Evolutionary conservation across 2,113 vertebrate species (phyloP).

Genomic region (Elanus axillaris): DNA sequence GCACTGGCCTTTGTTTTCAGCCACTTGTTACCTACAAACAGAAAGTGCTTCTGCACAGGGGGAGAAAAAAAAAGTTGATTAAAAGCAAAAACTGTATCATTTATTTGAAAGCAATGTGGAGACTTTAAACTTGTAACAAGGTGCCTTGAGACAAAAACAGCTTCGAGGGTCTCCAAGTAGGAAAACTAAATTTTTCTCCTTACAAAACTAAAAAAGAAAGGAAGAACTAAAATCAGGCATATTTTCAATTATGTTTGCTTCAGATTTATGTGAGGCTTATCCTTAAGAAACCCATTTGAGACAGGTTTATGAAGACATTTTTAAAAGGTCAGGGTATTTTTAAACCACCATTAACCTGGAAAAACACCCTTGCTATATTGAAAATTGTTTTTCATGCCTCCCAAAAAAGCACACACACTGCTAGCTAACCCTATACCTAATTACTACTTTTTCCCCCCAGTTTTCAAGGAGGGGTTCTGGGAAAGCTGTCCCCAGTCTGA

Average conservation of each 20-base stretch:
- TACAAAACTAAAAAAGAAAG: not conserved
- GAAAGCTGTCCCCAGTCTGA: not conserved
- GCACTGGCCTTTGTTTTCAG: not conserved
- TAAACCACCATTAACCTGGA: not conserved
- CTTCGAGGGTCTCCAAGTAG: not conserved
- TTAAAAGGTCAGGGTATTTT: slow-evolving; percentile 13
- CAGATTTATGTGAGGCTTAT: not conserved
- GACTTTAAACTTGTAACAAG: not conserved
- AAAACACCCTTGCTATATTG: not conserved
- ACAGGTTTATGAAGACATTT: slow-evolving; percentile 1
- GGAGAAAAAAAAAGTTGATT: not conserved
- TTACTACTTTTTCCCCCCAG: not conserved
- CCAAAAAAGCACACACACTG: not conserved
- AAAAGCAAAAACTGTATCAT: rapidly evolving
- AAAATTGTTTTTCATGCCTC: not conserved
- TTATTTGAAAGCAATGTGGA: not conserved
- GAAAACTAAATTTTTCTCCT: not conserved
- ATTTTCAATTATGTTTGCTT: not conserved
- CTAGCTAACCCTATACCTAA: not conserved
- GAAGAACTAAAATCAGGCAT: not conserved
- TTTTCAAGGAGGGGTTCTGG: not conserved
- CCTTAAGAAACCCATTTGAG: not conserved
- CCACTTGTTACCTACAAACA: not conserved
- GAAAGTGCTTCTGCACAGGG: not conserved
- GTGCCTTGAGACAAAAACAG: not conserved